Percentiles rank a stretch among this genome's conserved stretches.
These are phyloP conservation scores for Ammodytes dubius DNA, from an alignment of 2,113 vertebrate species.

Conservation along the genomic window DNA sequence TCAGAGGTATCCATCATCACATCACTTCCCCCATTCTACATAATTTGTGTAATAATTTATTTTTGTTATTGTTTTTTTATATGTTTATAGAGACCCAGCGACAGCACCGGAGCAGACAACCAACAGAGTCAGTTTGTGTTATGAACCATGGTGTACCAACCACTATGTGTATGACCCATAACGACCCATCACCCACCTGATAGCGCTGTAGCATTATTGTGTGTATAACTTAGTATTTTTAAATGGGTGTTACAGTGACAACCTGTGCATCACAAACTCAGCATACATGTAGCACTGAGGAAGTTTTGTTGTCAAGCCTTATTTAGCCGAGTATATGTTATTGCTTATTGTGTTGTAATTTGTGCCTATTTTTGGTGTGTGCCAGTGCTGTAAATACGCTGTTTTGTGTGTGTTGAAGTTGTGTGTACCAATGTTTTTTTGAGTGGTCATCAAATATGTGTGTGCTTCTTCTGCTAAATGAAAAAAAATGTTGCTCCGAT, in stretches of 20 bases:
- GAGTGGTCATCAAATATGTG: slow-evolving; percentile 79
- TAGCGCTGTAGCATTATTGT: slow-evolving; percentile 79
- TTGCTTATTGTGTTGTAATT: slow-evolving; percentile 84
- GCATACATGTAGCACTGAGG: slow-evolving; percentile 85
- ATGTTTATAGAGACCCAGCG: slow-evolving; percentile 84
- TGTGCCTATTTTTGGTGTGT: slow-evolving; percentile 84
- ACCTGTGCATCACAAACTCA: slow-evolving; percentile 84
- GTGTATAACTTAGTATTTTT: slow-evolving; percentile 80
- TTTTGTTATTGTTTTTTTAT: slow-evolving; percentile 82
- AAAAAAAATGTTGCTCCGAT: slow-evolving; percentile 76
- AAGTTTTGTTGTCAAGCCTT: slow-evolving; percentile 85
- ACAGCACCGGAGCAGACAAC: slow-evolving; percentile 83
- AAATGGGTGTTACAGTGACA: slow-evolving; percentile 80
- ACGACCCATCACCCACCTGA: slow-evolving; percentile 83
- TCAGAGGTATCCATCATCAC: slow-evolving; percentile 64
- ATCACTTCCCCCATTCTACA: slow-evolving; percentile 72
- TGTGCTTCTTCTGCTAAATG: slow-evolving; percentile 78
- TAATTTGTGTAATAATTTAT: slow-evolving; percentile 81
- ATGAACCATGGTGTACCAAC: slow-evolving; percentile 89
- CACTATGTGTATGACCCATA: slow-evolving; percentile 88
- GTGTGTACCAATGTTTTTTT: slow-evolving; percentile 81
- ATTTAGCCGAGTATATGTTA: slow-evolving; percentile 84
- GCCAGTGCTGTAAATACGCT: slow-evolving; percentile 84
- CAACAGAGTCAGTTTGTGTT: slow-evolving; percentile 88
- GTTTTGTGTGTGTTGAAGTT: slow-evolving; percentile 79